phyloP scores from a whole-genome alignment of 2,113 vertebrate species.

The Bubo bubo region DNA sequence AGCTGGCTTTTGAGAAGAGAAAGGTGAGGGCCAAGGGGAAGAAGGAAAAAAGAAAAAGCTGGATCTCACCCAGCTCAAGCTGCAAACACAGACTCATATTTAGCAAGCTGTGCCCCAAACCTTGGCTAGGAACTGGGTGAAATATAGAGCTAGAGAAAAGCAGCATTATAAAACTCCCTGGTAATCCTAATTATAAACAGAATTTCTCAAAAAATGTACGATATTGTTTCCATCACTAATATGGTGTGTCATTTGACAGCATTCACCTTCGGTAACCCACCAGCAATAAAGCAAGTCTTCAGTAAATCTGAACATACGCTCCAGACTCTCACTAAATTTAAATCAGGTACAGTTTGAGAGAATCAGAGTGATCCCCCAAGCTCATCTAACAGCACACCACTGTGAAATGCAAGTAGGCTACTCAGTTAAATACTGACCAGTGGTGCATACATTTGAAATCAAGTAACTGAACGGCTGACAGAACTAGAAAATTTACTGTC shows the following conservation, averaged over 20 bases:
- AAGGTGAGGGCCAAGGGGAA: background rate
- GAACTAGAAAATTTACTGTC: background rate
- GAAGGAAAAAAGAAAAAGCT: background rate
- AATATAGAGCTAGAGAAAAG: background rate
- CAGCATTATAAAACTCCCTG: background rate
- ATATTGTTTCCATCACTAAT: background rate
- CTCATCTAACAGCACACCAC: background rate
- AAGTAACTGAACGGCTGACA: background rate
- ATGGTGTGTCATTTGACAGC: background rate
- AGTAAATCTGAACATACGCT: fast-evolving
- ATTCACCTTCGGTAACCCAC: background rate
- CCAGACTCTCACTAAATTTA: background rate
- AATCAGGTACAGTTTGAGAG: background rate
- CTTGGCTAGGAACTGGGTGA: background rate
- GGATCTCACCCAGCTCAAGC: background rate
- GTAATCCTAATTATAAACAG: background rate
- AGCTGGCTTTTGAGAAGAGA: background rate
- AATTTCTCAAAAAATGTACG: background rate
- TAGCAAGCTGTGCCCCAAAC: background rate
- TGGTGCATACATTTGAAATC: background rate
- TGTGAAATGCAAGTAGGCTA: background rate
- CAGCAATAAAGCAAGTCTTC: background rate
- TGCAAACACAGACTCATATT: background rate
- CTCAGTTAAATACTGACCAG: background rate
- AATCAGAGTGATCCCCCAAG: background rate